Base-by-base conservation (phyloP, 2,113 vertebrate genomes). In the Papio anubis region DNA sequence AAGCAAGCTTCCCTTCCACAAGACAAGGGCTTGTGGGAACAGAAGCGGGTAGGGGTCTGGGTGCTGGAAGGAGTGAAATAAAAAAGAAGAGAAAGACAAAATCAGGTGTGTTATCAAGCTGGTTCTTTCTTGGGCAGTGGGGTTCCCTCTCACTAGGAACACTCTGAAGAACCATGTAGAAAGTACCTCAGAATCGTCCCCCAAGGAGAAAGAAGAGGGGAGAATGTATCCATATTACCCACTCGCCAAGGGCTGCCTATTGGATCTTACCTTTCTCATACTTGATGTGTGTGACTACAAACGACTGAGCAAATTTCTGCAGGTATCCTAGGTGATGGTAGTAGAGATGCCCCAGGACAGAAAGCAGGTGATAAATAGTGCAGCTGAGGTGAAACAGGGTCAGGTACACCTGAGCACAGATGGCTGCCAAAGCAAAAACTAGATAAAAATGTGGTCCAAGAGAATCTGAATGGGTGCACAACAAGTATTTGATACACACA, bases 351-450 rank as follows among this genome's bases (percentile, higher is more conserved):
- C 16, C 20, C 80, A 92, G 18, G 57, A 68, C 50, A 59, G 76
- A 97, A 76, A 78, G 43, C 64, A 92, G 50, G 50, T n/a, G 61
- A 50, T 66, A 50, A 76, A 79, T 35, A 14, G 17, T 52, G 20
- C 8, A 32, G 0, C 5, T 11, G 59, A 87, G n/a, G 73, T 23
- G n/a, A 43, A 52, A 3, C 23, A 9, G 3, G 3, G 6, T 75
- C 90, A 80, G 38, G 30, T 64, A 79, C 48, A 66, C 73, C 40
- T 32, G 79, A 80, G 75, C 75, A 93, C 52, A 83, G 32, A 57
- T 93, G 82, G 61, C 89, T 96, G 17, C 76, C 81, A 94, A 16
- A 93, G 94, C 85, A 92, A 96, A 52, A 45, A 25, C 23, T 35
- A 66, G 52, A 35, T 35, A 38, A 50, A 92, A 83, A 64, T 57